Evolutionary conservation across 1,140 invertebrate species (phyloP).

Genomic region (Drosophila nikananu): DNA sequence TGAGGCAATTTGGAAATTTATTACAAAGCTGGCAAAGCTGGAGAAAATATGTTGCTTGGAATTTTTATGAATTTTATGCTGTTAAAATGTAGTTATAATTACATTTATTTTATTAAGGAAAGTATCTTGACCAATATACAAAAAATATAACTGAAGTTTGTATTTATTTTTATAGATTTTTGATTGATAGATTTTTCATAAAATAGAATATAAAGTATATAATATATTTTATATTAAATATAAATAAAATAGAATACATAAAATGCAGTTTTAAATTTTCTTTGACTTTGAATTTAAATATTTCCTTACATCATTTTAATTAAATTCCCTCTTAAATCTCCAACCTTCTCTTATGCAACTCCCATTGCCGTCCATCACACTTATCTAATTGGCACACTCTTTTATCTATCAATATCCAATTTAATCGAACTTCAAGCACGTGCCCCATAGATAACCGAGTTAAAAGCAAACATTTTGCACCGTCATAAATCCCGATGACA

Average conservation of each 20-base stretch:
- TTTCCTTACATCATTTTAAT: too few relatives aligned
- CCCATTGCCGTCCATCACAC: not conserved
- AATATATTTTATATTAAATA: too few relatives aligned
- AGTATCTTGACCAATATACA: too few relatives aligned
- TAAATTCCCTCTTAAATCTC: not conserved
- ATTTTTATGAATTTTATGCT: not conserved
- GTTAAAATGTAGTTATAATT: not conserved
- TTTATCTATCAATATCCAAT: slow-evolving; percentile 15
- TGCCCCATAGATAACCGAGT: slow-evolving; percentile 9
- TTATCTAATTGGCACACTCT: slow-evolving; percentile 26
- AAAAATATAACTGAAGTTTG: not conserved
- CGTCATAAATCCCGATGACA: slow-evolving; percentile 39
- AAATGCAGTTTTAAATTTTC: not conserved
- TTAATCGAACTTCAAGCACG: slow-evolving; percentile 32
- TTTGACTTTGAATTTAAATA: not conserved
- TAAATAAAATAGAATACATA: too few relatives aligned
- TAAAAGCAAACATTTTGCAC: slow-evolving; percentile 29
- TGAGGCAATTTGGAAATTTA: slow-evolving; percentile 7
- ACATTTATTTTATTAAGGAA: not conserved
- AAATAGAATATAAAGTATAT: too few relatives aligned
- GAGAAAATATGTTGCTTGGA: slow-evolving; percentile 2
- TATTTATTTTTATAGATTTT: not conserved
- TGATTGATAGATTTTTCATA: not conserved
- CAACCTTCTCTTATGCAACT: not conserved
- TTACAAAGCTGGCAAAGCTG: not conserved